phyloP scores from a whole-genome alignment of 2,888 invertebrate genomes.

The Callimorpha dominula region DNA sequence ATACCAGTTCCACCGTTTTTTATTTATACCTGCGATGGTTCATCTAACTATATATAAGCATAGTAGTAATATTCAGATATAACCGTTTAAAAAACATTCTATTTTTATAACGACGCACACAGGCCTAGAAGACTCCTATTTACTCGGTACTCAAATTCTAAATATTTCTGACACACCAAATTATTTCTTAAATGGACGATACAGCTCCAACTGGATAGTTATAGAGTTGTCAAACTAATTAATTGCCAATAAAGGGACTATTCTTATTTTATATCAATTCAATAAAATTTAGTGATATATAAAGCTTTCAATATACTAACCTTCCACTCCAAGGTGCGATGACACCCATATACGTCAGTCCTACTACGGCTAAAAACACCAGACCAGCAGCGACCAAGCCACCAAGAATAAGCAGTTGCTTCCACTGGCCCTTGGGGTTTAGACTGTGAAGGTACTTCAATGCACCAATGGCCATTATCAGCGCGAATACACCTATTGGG shows the following conservation, averaged over 20 bases:
- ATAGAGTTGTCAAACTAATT: neutral
- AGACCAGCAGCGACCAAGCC: slow-evolving; percentile 91
- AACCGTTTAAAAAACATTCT: neutral
- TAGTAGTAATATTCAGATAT: neutral
- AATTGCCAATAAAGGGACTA: neutral
- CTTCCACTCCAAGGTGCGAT: slow-evolving; percentile 98
- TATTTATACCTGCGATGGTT: neutral
- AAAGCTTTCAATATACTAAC: slow-evolving; percentile 66
- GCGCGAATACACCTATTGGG: slow-evolving; percentile 94
- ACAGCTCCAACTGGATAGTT: neutral
- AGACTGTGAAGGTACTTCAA: slow-evolving; percentile 95
- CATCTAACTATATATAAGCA: neutral
- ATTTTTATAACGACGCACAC: neutral
- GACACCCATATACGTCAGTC: slow-evolving; percentile 96
- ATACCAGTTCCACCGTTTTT: neutral
- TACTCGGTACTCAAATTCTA: too few species aligned
- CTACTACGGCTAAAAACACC: slow-evolving; percentile 94
- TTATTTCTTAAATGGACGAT: neutral
- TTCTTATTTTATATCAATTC: neutral
- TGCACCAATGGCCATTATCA: slow-evolving; percentile 95
- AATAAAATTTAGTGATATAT: neutral
- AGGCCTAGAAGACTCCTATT: too few species aligned
- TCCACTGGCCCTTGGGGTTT: slow-evolving; percentile 95
- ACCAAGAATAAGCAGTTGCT: slow-evolving; percentile 93
- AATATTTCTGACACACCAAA: too few species aligned